These are phyloP conservation scores for Bolinopsis microptera DNA, from an alignment of 37 sponge, comb jelly and placozoan genomes.

Conservation along the genomic window DNA sequence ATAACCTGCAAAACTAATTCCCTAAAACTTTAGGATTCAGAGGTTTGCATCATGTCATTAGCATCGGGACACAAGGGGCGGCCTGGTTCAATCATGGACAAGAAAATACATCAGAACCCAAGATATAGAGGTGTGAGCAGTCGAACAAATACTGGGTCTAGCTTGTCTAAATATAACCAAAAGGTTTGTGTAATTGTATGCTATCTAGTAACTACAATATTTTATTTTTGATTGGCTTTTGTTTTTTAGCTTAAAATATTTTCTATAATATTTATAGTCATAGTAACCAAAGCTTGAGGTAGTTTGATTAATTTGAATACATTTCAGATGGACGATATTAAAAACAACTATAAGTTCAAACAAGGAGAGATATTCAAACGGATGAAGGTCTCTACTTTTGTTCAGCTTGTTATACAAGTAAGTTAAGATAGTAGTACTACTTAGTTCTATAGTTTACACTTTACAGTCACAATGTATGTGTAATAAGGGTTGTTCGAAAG, in stretches of 20 bases:
- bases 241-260: neutral
- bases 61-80: conserved; percentile 58
- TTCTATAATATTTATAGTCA: too few species aligned
- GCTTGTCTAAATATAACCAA: conserved; percentile 47
- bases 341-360: conserved; percentile 79
- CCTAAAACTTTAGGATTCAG: neutral
- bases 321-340: conserved; percentile 47
- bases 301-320: too few species aligned
- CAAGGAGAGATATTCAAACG: conserved; percentile 95
- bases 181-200: conserved; percentile 54
- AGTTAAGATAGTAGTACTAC: conserved; percentile 2
- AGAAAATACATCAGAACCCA: conserved; percentile 91
- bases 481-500: too few species aligned
- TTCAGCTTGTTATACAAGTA: conserved; percentile 87
- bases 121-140: conserved; percentile 70
- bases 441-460: too few species aligned
- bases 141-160: conserved; percentile 36
- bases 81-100: conserved; percentile 69
- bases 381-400: conserved; percentile 92
- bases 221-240: neutral
- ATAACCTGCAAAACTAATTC: too few species aligned
- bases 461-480: too few species aligned
- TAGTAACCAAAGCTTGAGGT: too few species aligned
- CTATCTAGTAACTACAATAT: neutral
- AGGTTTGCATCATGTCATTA: conserved; percentile 26